Base-by-base conservation (phyloP, 2,113 vertebrate genomes). In the Sus scrofa region DNA sequence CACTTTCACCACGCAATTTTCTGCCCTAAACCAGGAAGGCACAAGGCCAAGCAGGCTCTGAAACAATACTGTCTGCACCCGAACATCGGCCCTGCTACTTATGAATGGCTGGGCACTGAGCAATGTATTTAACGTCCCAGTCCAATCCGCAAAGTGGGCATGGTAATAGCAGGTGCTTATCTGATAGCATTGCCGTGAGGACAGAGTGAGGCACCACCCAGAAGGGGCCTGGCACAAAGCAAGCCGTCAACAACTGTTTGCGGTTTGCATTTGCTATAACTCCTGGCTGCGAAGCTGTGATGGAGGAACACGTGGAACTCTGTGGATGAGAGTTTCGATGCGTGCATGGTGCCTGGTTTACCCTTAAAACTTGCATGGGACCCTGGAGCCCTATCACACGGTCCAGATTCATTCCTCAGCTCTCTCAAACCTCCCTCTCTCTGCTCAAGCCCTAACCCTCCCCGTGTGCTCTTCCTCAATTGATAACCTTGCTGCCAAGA, bases 1-100 rank as follows among this genome's bases (percentile, higher is more conserved):
- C n/a, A n/a, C n/a, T n/a, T n/a, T n/a, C n/a, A n/a, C n/a, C n/a
- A n/a, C n/a, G n/a, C 3, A 37, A 39, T 13, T 44, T 37, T 18
- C 32, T n/a, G 24, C 32, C 20, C 4, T 18, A 63, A 60, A 24
- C 4, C 75, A 73, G 85, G 39, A 73, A 56, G 50, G 26, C 9
- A 26, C 67, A 54, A 50, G 19, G 3, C 4, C 54, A 11, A 13
- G 4, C 13, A 15, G 79, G 39, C 12, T 54, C 16, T 0, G 0
- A 24, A 65, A 58, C 1, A 15, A 16, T 56, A 27, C 56, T 32
- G n/a, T 9, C 19, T 71, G 20, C 65, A 22, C 56, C 20, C 30
- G 67, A 71, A 83, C 0, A 13, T 24, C 50, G 39, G 39, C 26
- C n/a, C 75, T 68, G 26, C 44, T 39, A 24, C 68, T 56, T 19